phyloP scores from a whole-genome alignment of 2,113 vertebrate genomes.

The Dolichotis patagonum region DNA sequence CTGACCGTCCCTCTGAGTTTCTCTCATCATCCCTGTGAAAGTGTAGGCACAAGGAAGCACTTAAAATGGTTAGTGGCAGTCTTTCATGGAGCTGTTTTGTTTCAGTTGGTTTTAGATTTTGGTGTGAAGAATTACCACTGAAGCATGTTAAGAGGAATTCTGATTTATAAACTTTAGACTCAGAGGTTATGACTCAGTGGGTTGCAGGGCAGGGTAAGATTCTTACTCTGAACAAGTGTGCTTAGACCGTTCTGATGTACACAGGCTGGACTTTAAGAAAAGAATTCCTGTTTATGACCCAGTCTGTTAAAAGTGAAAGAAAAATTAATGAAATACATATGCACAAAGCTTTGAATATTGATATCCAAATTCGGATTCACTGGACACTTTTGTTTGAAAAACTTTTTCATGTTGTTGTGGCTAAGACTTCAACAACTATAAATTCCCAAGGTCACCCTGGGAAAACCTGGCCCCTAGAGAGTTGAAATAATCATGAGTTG shows the following conservation, averaged over 20 bases:
- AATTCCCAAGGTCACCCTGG: neutral
- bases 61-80: neutral
- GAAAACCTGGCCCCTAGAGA: neutral
- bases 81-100: neutral
- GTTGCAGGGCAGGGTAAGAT: neutral
- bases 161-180: neutral
- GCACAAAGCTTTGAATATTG: neutral
- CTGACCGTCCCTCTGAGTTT: neutral
- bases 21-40: neutral
- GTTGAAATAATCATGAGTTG: neutral
- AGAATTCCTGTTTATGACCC: neutral
- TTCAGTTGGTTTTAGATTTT: neutral
- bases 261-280: slow-evolving; percentile 7
- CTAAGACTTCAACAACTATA: neutral
- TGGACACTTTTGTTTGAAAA: neutral
- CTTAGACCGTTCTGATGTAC: neutral
- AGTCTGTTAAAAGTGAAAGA: neutral
- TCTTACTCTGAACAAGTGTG: neutral
- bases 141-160: neutral
- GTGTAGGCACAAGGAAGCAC: neutral
- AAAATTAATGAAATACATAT: neutral
- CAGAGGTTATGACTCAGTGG: neutral
- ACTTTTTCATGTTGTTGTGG: neutral
- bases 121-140: neutral
- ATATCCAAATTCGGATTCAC: neutral